Conservation (phyloP, 64 coral and sea anemone genomes). For the Cladopsammia gracilis region DNA sequence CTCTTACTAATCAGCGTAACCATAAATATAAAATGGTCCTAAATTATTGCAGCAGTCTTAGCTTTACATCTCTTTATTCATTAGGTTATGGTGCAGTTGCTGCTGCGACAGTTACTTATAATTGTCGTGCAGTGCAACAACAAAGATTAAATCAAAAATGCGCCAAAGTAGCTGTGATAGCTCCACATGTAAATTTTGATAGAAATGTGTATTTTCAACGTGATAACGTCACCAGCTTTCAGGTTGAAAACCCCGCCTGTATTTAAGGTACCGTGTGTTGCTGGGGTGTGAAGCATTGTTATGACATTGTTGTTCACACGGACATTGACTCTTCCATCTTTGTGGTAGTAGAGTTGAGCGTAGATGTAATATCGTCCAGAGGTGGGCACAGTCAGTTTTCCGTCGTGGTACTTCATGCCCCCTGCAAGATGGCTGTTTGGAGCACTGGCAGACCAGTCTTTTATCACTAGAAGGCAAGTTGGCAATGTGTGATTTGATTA, state of each 20-base stretch:
- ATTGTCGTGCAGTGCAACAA: background rate
- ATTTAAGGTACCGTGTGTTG: background rate
- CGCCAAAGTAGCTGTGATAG: background rate
- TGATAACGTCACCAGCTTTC: slow-evolving; percentile 19
- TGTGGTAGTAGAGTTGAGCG: background rate
- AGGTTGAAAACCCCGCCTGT: background rate
- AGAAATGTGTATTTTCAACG: too few species aligned
- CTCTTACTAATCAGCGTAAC: too few species aligned
- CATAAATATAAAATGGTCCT: too few species aligned
- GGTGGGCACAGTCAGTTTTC: slow-evolving; percentile 1
- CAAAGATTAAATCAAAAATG: background rate
- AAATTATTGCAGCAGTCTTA: too few species aligned
- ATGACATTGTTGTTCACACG: background rate
- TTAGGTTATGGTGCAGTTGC: too few species aligned
- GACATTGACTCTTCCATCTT: background rate
- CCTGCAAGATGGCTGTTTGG: background rate
- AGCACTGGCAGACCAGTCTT: background rate
- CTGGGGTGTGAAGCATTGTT: too few species aligned
- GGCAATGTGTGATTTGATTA: background rate
- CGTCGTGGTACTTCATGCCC: background rate
- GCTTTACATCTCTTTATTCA: too few species aligned
- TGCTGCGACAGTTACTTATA: too few species aligned
- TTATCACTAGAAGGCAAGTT: background rate
- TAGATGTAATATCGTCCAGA: slow-evolving; percentile 6
- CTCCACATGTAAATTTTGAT: background rate